Base-by-base conservation (phyloP, 1,140 invertebrate genomes). In the Caenorhabditis briggsae region DNA sequence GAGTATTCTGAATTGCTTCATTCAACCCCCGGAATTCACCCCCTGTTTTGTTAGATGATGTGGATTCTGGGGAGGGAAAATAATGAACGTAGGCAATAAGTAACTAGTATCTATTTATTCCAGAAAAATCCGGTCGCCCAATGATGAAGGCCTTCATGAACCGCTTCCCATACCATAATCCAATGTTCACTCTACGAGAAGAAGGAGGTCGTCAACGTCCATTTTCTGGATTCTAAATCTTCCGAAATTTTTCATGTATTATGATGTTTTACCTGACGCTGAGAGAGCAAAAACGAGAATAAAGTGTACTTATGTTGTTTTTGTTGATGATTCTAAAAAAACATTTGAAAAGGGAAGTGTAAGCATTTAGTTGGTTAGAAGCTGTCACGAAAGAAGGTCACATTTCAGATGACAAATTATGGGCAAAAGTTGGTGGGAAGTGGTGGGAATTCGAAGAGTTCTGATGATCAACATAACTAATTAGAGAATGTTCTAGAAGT, bases 111-210 rank as follows among this genome's bases (percentile, higher is more conserved):
- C 5, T 53, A 14, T 53, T 59, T 33, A n/a, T 78, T 78, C 11
- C 70, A 78, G 70, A 78, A 23, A 78, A 78, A 14, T 78, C 70
- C 16, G 70, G 70, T 20, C 70, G 70, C 23, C 70, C 70, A 78
- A 78, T 78, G 70, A 78, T 78, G 70, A 78, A 78, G 41, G 43
- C 70, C 18, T 78, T 78, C 70, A 48, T 78, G 46, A 78, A 78
- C 20, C 70, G 70, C 7, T 78, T 78, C 70, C 70, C 70, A 48
- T 78, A 78, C 70, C 70, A 78, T 20, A 78, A 78, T 50, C 70
- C 70, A 50, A 78, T 78, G 70, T 78, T 78, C 70, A 78, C 70
- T 18, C 46, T 78, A 12, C 70, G 70, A 53, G 70, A 78, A 50
- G 70, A 78, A 78, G 70, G 70, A 8, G 70, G 70, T 18, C 70